Conservation (phyloP, 2,113 vertebrate species). For the Bothrops jararaca region DNA sequence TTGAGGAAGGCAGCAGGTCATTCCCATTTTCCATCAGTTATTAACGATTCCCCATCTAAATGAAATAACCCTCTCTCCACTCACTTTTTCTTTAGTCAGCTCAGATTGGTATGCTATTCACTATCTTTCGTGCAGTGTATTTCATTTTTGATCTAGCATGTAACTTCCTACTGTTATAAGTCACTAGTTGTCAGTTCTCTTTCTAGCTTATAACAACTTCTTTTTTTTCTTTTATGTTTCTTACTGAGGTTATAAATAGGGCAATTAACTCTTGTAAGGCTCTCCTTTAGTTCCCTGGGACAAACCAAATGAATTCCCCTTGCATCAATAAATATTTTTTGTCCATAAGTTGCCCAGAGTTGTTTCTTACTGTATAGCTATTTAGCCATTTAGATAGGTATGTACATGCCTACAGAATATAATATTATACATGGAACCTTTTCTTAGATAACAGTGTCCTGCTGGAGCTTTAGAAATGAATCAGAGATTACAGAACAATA, state of each 20-base stretch:
- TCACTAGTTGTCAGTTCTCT: constrained; percentile 26
- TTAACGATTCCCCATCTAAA: constrained; percentile 62
- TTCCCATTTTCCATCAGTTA: constrained; percentile 57
- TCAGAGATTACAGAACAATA: background rate
- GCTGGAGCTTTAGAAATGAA: background rate
- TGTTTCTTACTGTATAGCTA: background rate
- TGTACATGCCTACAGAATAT: background rate
- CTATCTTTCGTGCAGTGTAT: constrained; percentile 46
- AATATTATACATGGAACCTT: background rate
- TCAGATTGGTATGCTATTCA: constrained; percentile 21
- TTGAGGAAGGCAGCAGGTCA: constrained; percentile 57
- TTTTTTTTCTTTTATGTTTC: constrained; percentile 24
- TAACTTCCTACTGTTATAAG: constrained; percentile 43
- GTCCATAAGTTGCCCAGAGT: background rate
- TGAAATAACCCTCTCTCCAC: constrained; percentile 45
- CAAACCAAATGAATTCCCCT: background rate
- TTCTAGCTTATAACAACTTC: constrained; percentile 38
- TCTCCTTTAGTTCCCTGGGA: background rate
- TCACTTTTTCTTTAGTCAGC: constrained; percentile 46
- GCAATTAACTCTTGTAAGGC: background rate
- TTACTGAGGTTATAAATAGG: background rate
- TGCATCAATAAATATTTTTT: background rate
- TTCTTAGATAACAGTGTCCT: background rate
- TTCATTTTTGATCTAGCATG: constrained; percentile 53
- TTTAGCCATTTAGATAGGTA: background rate